A percentile compares a stretch with the other conserved stretches of the same genome.
These are phyloP conservation scores for Galerucella nymphaeae DNA, from an alignment of 2,888 invertebrate genomes.

Conservation along the genomic window DNA sequence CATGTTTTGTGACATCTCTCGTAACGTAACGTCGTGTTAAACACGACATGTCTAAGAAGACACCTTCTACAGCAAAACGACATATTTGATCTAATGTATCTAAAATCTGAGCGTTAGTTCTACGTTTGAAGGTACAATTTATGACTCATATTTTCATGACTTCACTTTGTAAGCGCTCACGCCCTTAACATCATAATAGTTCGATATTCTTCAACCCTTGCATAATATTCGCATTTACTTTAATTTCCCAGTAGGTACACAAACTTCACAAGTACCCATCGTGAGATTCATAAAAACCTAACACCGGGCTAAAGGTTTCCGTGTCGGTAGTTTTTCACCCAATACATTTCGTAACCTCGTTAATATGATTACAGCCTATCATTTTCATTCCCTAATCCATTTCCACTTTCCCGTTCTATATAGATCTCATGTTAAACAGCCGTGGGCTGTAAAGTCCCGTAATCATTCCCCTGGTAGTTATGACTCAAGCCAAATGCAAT, in stretches of 20 bases:
- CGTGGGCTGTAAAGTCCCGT: slow-evolving; percentile 55
- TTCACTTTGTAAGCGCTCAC: no score
- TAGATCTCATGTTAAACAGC: slow-evolving; percentile 42
- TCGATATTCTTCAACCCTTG: no score
- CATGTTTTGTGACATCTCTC: no score
- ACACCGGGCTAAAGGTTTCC: slow-evolving; percentile 1
- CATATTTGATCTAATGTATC: no score
- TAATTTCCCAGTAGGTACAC: background rate
- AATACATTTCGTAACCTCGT: slow-evolving; percentile 24
- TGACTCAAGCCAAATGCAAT: slow-evolving; percentile 58
- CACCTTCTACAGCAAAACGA: no score
- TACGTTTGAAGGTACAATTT: no score
- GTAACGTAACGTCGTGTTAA: no score
- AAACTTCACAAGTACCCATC: background rate
- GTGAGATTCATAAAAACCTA: slow-evolving; percentile 8
- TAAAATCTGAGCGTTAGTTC: no score
- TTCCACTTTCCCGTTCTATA: slow-evolving; percentile 30
- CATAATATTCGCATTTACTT: background rate
- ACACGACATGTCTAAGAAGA: no score
- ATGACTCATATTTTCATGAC: no score
- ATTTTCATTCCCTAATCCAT: slow-evolving; percentile 34
- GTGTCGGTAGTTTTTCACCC: slow-evolving; percentile 26
- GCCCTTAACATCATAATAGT: no score
- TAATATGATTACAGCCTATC: slow-evolving; percentile 29
- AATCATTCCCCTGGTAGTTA: slow-evolving; percentile 58